Conservation (phyloP, 1,140 invertebrate genomes). For the Lucilia sericata region DNA sequence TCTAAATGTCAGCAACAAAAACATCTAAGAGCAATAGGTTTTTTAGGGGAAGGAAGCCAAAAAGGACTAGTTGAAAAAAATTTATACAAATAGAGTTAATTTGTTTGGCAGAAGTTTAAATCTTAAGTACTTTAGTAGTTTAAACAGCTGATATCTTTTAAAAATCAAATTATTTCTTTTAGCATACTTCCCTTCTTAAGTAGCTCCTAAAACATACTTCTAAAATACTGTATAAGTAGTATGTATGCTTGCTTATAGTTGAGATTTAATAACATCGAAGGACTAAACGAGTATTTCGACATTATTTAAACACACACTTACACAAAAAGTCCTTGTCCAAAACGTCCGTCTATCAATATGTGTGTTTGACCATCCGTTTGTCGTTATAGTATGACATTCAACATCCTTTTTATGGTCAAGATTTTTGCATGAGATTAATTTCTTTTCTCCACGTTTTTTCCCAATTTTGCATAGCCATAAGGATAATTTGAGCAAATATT, state of each 20-base stretch:
- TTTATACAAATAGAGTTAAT: background rate
- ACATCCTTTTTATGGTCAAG: background rate
- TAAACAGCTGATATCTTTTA: no score
- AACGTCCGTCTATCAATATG: background rate
- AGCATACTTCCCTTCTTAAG: background rate
- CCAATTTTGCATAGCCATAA: no score
- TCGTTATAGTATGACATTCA: background rate
- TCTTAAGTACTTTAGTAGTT: no score
- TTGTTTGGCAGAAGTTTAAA: no score
- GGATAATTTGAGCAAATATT: no score
- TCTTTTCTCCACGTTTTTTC: no score
- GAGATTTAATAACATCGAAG: background rate
- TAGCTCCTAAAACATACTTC: background rate
- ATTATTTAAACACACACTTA: background rate
- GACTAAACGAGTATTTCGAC: background rate
- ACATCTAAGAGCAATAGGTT: background rate
- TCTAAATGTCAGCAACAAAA: background rate
- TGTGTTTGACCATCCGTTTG: background rate
- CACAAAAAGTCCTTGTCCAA: conserved; percentile 3
- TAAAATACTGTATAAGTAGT: background rate
- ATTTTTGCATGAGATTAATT: background rate
- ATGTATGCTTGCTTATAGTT: background rate
- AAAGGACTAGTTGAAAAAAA: background rate
- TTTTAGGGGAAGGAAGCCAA: background rate
- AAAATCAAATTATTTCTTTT: background rate